Evolutionary conservation across 2,888 invertebrate species (phyloP).

Genomic region (Caenorhabditis panamensis): DNA sequence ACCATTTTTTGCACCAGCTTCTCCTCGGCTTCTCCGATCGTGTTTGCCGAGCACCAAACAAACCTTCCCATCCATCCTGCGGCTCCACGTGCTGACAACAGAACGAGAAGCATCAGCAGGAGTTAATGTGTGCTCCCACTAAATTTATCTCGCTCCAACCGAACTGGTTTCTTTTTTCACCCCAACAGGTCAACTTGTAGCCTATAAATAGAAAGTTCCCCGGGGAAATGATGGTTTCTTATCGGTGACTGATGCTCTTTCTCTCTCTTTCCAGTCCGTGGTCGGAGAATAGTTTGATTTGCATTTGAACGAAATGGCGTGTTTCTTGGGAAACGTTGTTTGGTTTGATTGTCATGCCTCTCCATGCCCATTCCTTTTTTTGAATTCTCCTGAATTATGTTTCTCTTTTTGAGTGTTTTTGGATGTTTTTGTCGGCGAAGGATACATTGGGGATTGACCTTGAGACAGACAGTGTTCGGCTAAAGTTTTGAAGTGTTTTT

Average conservation of each 20-base stretch:
- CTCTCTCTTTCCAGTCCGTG: not conserved
- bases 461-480: too few species aligned
- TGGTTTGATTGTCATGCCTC: not conserved
- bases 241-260: slow-evolving; percentile 2
- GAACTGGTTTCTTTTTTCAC: not conserved
- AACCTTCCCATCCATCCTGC: slow-evolving; percentile 15
- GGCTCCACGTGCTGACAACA: slow-evolving; percentile 33
- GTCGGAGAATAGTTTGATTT: slow-evolving; percentile 23
- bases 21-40: not conserved
- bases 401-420: too few species aligned
- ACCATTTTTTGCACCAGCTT: slow-evolving; percentile 33
- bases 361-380: not conserved
- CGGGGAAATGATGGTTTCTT: too few species aligned
- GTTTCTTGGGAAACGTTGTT: slow-evolving; percentile 16
- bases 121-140: slow-evolving; percentile 3
- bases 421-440: too few species aligned
- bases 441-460: too few species aligned
- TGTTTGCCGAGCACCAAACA: slow-evolving; percentile 34
- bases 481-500: too few species aligned
- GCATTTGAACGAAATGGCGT: not conserved
- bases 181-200: slow-evolving; percentile 11
- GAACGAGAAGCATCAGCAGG: slow-evolving; percentile 5
- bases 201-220: slow-evolving; percentile 19
- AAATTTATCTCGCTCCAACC: slow-evolving; percentile 9
- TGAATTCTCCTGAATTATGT: not conserved